Conservation (phyloP, 2,888 invertebrate species). For the Unio delphinus region DNA sequence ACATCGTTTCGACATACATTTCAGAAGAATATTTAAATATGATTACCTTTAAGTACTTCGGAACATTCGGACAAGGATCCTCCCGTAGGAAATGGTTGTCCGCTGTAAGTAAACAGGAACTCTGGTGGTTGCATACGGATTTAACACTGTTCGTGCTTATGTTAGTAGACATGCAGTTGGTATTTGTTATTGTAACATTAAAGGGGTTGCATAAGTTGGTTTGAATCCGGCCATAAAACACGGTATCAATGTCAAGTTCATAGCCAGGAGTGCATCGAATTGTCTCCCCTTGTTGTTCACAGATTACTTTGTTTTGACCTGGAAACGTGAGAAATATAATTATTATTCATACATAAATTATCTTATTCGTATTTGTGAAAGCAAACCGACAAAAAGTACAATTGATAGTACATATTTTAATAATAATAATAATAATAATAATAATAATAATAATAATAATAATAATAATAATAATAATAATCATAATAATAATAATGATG, state of each 20-base stretch:
- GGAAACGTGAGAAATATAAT: no score
- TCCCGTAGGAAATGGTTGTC: constrained; percentile 19
- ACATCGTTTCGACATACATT: not conserved
- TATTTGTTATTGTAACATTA: constrained; percentile 10
- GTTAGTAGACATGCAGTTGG: constrained; percentile 19
- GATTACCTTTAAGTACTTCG: constrained; percentile 37
- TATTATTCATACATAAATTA: no score
- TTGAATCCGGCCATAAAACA: constrained; percentile 27
- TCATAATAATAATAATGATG: no score
- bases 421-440: no score
- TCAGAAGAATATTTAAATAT: not conserved
- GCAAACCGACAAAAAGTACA: no score
- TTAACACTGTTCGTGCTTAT: constrained; percentile 21
- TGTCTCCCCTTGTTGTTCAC: constrained; percentile 12
- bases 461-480: no score
- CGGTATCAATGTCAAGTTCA: constrained; percentile 23
- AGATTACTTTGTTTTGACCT: constrained; percentile 6
- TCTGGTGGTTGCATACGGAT: constrained; percentile 24
- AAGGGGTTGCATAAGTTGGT: constrained; percentile 18
- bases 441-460: no score
- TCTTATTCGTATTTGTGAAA: no score
- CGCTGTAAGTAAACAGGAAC: constrained; percentile 22
- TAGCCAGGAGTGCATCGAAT: constrained; percentile 25
- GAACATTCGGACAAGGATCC: constrained; percentile 37
- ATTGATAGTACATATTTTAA: no score